Conservation (phyloP, 2,797 vertebrate species). For the Gambusia yucatana region DNA sequence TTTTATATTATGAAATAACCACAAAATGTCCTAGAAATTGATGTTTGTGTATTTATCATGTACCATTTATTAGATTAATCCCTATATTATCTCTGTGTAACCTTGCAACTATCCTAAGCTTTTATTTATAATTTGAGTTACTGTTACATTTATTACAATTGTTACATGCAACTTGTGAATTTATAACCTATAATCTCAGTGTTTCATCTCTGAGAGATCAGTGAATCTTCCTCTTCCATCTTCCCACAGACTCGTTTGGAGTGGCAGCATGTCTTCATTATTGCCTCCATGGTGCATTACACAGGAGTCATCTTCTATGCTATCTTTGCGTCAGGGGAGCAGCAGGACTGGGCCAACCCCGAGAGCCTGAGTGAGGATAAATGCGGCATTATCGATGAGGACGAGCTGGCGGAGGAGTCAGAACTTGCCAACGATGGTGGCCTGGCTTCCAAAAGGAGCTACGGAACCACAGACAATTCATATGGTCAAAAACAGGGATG, state of each 20-base stretch:
- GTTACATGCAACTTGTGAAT: neutral
- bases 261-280: constrained; percentile 98
- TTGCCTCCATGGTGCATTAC: constrained; percentile 96
- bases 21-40: neutral
- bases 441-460: constrained; percentile 82
- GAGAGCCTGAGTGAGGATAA: constrained; percentile 92
- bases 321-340: constrained; percentile 97
- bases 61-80: neutral
- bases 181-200: constrained; percentile 13
- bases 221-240: constrained; percentile 17
- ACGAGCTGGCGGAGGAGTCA: constrained; percentile 93
- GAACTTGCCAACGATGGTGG: constrained; percentile 85
- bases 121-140: constrained; percentile 32
- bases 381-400: constrained; percentile 91
- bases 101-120: neutral
- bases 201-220: constrained; percentile 15
- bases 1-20: constrained; percentile 5
- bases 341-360: constrained; percentile 96
- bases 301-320: constrained; percentile 96
- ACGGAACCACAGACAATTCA: constrained; percentile 89
- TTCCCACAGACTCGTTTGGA: constrained; percentile 91
- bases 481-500: constrained; percentile 79
- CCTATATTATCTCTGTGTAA: neutral
- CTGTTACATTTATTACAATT: constrained; percentile 21
- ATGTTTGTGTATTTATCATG: neutral